phyloP scores from a whole-genome alignment of 2,888 invertebrate species.

The Ariolimax columbianus region DNA sequence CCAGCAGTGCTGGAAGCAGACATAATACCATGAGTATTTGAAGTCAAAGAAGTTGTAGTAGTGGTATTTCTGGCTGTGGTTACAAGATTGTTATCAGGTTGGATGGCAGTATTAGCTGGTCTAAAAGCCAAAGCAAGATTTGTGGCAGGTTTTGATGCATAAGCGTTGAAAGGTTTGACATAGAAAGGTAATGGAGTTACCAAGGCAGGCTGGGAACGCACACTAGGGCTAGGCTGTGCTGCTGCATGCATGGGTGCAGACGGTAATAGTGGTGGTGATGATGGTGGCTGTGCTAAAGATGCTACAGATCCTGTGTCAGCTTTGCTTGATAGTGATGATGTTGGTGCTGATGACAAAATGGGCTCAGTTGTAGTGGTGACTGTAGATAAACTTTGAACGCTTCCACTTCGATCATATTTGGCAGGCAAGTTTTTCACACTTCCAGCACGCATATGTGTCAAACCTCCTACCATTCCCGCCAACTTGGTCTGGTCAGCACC shows the following conservation, averaged over 20 bases:
- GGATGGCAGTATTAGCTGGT: slow-evolving; percentile 24
- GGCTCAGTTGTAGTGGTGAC: neutral
- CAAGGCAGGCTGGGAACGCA: slow-evolving; percentile 31
- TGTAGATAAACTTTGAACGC: slow-evolving; percentile 34
- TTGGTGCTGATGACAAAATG: slow-evolving; percentile 2
- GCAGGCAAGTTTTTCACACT: slow-evolving; percentile 49
- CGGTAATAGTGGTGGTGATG: slow-evolving; percentile 17
- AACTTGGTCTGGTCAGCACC: neutral
- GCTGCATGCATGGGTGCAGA: slow-evolving; percentile 28
- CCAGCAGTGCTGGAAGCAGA: neutral
- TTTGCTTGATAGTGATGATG: slow-evolving; percentile 13
- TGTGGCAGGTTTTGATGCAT: neutral
- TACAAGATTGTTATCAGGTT: neutral
- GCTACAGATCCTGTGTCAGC: slow-evolving; percentile 1
- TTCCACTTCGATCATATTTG: slow-evolving; percentile 36
- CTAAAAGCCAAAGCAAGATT: neutral
- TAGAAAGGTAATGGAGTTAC: slow-evolving; percentile 17
- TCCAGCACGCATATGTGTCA: slow-evolving; percentile 30
- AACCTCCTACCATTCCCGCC: neutral
- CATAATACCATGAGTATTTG: slow-evolving; percentile 25
- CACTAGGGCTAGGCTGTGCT: slow-evolving; percentile 34
- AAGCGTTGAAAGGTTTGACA: slow-evolving; percentile 31
- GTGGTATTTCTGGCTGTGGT: slow-evolving; percentile 3
- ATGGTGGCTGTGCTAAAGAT: neutral
- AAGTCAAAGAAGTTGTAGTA: neutral